Evolutionary conservation across 2,797 vertebrate genomes (phyloP).

Genomic region (Leptatherina wallacei): DNA sequence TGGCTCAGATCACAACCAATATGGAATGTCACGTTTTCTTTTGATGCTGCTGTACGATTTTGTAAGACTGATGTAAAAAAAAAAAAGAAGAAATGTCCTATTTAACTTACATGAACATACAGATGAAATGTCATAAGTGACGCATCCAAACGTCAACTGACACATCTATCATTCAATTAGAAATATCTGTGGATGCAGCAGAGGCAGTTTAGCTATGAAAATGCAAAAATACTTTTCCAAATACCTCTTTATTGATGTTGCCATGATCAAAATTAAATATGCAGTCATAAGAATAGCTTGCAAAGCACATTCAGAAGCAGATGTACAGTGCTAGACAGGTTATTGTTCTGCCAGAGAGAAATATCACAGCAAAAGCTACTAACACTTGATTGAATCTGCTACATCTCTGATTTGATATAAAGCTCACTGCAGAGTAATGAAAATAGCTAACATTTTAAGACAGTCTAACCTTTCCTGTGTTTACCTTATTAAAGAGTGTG

Average conservation of each 20-base stretch:
- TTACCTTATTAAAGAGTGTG: slow-evolving; percentile 82
- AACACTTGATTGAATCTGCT: slow-evolving; percentile 59
- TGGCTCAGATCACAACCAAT: slow-evolving; percentile 52
- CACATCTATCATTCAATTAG: slow-evolving; percentile 2
- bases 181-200: neutral
- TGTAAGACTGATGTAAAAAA: slow-evolving; percentile 3
- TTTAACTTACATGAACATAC: neutral
- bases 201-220: neutral
- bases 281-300: slow-evolving; percentile 1
- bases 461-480: slow-evolving; percentile 82
- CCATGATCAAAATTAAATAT: slow-evolving; percentile 16
- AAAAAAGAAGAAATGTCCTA: slow-evolving; percentile 1
- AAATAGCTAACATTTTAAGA: slow-evolving; percentile 88
- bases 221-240: neutral
- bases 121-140: slow-evolving; percentile 2
- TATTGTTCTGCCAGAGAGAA: slow-evolving; percentile 38
- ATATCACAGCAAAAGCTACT: slow-evolving; percentile 40
- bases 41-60: slow-evolving; percentile 12
- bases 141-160: neutral
- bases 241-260: slow-evolving; percentile 20
- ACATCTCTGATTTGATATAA: slow-evolving; percentile 68
- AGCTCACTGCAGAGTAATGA: slow-evolving; percentile 60
- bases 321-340: slow-evolving; percentile 7
- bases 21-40: slow-evolving; percentile 44
- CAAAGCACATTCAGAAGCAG: slow-evolving; percentile 18